Conservation (phyloP, 1,140 invertebrate species). For the Trachymyrmex septentrionalis region DNA sequence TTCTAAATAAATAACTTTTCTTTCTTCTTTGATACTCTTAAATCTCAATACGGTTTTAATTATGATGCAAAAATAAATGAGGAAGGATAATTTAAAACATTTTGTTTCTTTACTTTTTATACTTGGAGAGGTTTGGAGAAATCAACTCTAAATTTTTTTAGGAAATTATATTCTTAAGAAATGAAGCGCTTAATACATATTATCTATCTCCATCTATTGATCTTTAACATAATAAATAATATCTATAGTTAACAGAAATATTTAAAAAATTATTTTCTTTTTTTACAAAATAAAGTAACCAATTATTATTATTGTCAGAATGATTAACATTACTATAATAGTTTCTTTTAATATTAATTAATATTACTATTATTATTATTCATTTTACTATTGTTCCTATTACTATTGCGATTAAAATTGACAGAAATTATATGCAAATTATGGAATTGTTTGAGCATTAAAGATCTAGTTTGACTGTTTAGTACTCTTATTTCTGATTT, state of each 20-base stretch:
- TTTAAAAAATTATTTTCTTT: not conserved
- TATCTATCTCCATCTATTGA: not conserved
- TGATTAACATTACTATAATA: not conserved
- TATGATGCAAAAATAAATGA: not conserved
- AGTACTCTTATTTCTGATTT: no score
- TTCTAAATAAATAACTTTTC: slow-evolving; percentile 2
- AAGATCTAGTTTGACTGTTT: no score
- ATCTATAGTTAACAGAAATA: not conserved
- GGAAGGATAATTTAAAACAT: not conserved
- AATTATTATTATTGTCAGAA: not conserved
- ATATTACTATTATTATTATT: not conserved
- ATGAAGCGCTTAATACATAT: not conserved
- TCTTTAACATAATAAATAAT: not conserved
- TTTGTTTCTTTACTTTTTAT: not conserved
- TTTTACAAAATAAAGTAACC: not conserved
- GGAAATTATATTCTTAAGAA: not conserved
- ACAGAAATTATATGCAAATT: no score
- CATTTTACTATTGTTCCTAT: not conserved
- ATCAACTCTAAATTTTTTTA: not conserved
- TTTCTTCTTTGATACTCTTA: not conserved
- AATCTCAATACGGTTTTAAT: slow-evolving; percentile 11
- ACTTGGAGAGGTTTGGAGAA: not conserved
- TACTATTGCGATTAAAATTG: not conserved
- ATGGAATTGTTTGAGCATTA: no score
- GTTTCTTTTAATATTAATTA: not conserved